Percentiles rank a stretch among this genome's conserved stretches.
These are phyloP conservation scores for Blastobasis adustella DNA, from an alignment of 2,888 invertebrate species.

Conservation along the genomic window DNA sequence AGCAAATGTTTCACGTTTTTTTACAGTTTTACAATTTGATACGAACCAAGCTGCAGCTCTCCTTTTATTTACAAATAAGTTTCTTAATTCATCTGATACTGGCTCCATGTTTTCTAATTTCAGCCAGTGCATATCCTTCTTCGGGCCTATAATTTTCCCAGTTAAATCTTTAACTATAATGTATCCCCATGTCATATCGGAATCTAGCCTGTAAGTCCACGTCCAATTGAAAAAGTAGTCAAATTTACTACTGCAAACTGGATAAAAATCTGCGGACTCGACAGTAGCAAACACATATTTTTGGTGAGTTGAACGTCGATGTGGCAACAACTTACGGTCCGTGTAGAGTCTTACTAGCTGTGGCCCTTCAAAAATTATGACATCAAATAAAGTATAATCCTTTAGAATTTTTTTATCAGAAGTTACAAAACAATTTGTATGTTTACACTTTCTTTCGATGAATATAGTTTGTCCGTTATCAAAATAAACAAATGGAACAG, in stretches of 20 bases:
- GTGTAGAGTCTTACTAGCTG: conserved; percentile 22
- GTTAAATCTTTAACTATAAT: conserved; percentile 29
- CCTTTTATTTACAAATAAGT: conserved; percentile 22
- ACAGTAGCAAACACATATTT: conserved; percentile 44
- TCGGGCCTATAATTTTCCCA: conserved; percentile 30
- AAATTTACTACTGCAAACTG: conserved; percentile 24
- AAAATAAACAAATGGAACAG: conserved; percentile 27
- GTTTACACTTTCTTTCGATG: conserved; percentile 28
- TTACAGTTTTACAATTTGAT: conserved; percentile 28
- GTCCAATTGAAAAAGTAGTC: conserved; percentile 52
- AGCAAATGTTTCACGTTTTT: conserved; percentile 20
- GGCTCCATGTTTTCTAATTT: conserved; percentile 31
- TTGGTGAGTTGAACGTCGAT: conserved; percentile 28
- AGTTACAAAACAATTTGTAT: conserved; percentile 47
- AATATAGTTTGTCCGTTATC: conserved; percentile 25
- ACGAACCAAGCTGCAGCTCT: conserved; percentile 39
- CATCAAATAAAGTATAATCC: conserved; percentile 40
- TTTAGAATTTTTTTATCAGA: conserved; percentile 23
- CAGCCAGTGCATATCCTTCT: conserved; percentile 34
- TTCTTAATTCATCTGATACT: conserved; percentile 23
- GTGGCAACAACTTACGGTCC: conserved; percentile 37
- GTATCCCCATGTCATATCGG: conserved; percentile 41
- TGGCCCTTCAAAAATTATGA: conserved; percentile 42
- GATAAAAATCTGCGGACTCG: conserved; percentile 43
- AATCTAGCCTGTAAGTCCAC: conserved; percentile 44